Evolutionary conservation across 2,113 vertebrate genomes (phyloP).

Genomic region (Micronycteris hirsuta): DNA sequence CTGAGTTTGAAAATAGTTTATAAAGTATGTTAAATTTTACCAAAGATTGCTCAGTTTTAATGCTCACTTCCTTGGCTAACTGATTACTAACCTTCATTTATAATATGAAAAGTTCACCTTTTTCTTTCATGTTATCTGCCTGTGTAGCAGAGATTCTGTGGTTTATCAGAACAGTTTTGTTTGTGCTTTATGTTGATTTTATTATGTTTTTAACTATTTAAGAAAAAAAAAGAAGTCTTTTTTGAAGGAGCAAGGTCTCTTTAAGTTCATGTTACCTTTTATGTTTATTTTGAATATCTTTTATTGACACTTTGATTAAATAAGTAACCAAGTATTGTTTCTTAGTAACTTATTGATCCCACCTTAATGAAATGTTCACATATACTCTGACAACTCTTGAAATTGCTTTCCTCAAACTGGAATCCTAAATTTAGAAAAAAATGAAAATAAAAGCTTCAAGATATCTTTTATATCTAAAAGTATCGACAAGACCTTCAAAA

Average conservation of each 20-base stretch:
- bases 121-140: background rate
- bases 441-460: background rate
- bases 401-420: background rate
- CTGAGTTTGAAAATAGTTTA: background rate
- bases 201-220: background rate
- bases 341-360: background rate
- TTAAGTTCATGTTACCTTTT: background rate
- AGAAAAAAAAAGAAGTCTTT: background rate
- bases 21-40: conserved; percentile 19
- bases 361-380: background rate
- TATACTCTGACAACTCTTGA: background rate
- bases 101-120: background rate
- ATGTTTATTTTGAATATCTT: background rate
- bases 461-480: background rate
- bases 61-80: background rate
- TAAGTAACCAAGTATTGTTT: background rate
- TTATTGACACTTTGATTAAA: conserved; percentile 9
- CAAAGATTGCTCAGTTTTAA: background rate
- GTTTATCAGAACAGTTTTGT: background rate
- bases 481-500: background rate
- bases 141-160: background rate
- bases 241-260: background rate
- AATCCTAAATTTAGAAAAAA: background rate
- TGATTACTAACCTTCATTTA: background rate
- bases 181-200: background rate